Evolutionary conservation across 2,888 invertebrate species (phyloP).

Genomic region (Schizaphis graminum): DNA sequence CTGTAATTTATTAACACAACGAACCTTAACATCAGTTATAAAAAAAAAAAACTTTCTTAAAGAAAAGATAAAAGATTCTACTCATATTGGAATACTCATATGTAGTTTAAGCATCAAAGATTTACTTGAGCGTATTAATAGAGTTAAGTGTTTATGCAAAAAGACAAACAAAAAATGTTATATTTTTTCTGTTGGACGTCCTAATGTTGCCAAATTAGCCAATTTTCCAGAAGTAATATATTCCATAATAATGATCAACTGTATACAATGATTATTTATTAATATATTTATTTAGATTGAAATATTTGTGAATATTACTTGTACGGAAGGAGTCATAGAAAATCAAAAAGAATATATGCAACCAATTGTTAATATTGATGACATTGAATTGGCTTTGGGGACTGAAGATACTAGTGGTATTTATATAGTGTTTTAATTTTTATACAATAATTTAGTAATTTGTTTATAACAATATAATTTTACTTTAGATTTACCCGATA

Average conservation of each 20-base stretch:
- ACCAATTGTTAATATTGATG: constrained; percentile 92
- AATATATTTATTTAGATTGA: constrained; percentile 79
- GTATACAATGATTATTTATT: neutral
- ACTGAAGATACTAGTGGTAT: constrained; percentile 75
- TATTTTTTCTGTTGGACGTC: constrained; percentile 92
- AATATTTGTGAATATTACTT: constrained; percentile 91
- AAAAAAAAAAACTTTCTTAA: constrained; percentile 86
- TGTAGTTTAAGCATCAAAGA: constrained; percentile 89
- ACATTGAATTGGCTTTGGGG: constrained; percentile 88
- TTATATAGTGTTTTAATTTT: constrained; percentile 72
- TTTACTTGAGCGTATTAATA: constrained; percentile 81
- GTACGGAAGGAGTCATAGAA: constrained; percentile 89
- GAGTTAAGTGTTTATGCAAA: constrained; percentile 81
- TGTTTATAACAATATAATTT: constrained; percentile 75
- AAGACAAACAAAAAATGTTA: constrained; percentile 85
- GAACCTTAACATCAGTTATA: constrained; percentile 73
- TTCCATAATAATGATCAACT: neutral
- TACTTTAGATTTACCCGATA: constrained; percentile 73
- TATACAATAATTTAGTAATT: constrained; percentile 76
- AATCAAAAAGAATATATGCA: constrained; percentile 88
- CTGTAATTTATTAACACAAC: constrained; percentile 37
- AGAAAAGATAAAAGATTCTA: constrained; percentile 93
- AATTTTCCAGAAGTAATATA: constrained; percentile 87
- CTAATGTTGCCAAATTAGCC: constrained; percentile 93
- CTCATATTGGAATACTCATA: constrained; percentile 88